Base-by-base conservation (phyloP, 2,888 invertebrate species). In the Lasius platythorax region DNA sequence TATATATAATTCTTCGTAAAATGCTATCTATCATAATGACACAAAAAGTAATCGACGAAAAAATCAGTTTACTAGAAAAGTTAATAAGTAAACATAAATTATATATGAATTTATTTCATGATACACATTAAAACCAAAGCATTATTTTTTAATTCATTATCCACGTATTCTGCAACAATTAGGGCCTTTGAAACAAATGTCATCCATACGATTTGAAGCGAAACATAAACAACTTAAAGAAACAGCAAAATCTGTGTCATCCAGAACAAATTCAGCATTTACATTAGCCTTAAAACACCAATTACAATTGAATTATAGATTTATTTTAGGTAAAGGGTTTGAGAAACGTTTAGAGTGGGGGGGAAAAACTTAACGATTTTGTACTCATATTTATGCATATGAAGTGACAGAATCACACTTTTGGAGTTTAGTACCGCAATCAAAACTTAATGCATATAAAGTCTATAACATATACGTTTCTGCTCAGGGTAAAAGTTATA, bases 1-100 rank as follows among this genome's bases (percentile, higher is more conserved):
- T 90, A 28, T 87, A 87, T 58, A 30, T 85, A 30, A 18, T 74
- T 23, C 67, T 88, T 23, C 46, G 83, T 58, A 53, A 86, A 84
- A 87, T 89, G 33, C 37, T 83, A 8, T 50, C 28, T 61, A 73
- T 85, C 53, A 50, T 83, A 37, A 67, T 73, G 18, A 9, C 75
- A 33, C 68, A 63, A 12, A 11, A 33, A 64, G 46, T 85, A 28
- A 76, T 11, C 30, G 72, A 85, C 68, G 28, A 82, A 67, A 50
- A 74, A 23, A 40, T 46, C 11, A 12, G 50, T 28, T 40, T 37
- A 37, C 56, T 87, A 9, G 28, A 8, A 33, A 6, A 40, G 23
- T 12, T 87, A 18, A 79, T 74, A 67, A 40, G 37, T 23, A 12
- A 83, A 11, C 73, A 81, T 53, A 43, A n/a, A 30, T 68, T 84